Conservation (phyloP, 2,113 vertebrate species). For the Mellivora capensis region DNA sequence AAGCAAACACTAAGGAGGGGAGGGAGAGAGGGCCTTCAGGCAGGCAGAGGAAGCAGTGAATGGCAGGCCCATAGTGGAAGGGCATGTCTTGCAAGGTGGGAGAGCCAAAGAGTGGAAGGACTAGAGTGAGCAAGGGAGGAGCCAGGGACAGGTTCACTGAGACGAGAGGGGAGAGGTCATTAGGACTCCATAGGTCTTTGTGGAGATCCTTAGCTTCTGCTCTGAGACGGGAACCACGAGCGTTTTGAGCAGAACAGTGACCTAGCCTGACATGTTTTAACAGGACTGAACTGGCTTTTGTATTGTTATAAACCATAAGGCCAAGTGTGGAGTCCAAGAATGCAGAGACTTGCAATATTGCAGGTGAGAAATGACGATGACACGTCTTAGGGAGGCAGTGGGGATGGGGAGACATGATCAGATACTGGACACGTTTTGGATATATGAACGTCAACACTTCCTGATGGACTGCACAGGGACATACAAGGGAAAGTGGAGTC, state of each 20-base stretch:
- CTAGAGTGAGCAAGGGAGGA: background rate
- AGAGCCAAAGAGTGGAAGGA: background rate
- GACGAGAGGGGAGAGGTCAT: background rate
- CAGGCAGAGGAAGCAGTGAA: background rate
- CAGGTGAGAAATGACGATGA: background rate
- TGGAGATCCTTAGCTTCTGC: background rate
- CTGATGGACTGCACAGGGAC: background rate
- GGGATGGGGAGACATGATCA: background rate
- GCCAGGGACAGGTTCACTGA: too few relatives aligned
- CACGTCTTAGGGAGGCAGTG: background rate
- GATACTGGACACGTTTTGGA: background rate
- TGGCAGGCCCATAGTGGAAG: too few relatives aligned
- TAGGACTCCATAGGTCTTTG: too few relatives aligned
- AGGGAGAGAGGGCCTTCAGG: background rate
- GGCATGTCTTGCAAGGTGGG: fast-evolving
- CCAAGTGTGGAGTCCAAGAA: background rate
- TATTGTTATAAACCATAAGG: background rate
- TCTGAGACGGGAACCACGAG: background rate
- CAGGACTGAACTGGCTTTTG: background rate
- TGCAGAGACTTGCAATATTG: background rate
- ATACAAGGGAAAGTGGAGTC: background rate
- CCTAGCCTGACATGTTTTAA: background rate
- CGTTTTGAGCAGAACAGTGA: background rate
- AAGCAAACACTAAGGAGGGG: background rate
- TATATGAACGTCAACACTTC: background rate